Base-by-base conservation (phyloP, 1,140 invertebrate genomes). In the Nixonia krombeini region DNA sequence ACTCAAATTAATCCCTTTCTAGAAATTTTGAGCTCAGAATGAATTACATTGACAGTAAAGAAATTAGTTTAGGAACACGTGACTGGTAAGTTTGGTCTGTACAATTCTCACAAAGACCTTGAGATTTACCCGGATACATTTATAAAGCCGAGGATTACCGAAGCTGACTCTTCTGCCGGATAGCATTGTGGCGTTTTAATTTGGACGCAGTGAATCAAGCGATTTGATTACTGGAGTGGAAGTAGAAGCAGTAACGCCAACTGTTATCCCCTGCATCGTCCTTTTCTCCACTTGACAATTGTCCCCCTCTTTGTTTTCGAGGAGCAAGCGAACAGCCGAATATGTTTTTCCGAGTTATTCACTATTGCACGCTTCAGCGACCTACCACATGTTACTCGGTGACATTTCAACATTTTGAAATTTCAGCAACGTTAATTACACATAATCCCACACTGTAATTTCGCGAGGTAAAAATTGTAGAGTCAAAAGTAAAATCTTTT, bases 161-260 rank as follows among this genome's bases (percentile, higher is more conserved):
- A 46, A 57, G 58, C 58, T 65, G 66, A 64, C 57, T 62, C 56
- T 62, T 55, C 53, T 12, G 31, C 45, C 31, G 40, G 18, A 56
- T 50, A 44, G 35, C 7, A 55, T 6, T 40, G 35, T n/a, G 47
- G 44, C 53, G 73, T 77, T 77, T 78, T 73, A 80, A 79, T 80
- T 78, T 56, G 49, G 52, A 50, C 47, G 62, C 62, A 53, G 44
- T 56, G 74, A 79, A 70, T 75, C 74, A 72, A 74, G 64, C 68
- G 73, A 80, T 78, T 75, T 76, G 74, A 79, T 79, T 78, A 81
- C 55, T 75, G 59, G 73, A 50, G 62, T 72, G 76, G 69, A 81
- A 77, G 65, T 53, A 64, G 68, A 78, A 70, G 62, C 69, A 61
- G 68, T 50, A 47, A 59, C 62, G 67, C 70, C 70, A 73, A 78